phyloP scores from a whole-genome alignment of 1,140 invertebrate species.

The Stenopsyche tienmushanensis region DNA sequence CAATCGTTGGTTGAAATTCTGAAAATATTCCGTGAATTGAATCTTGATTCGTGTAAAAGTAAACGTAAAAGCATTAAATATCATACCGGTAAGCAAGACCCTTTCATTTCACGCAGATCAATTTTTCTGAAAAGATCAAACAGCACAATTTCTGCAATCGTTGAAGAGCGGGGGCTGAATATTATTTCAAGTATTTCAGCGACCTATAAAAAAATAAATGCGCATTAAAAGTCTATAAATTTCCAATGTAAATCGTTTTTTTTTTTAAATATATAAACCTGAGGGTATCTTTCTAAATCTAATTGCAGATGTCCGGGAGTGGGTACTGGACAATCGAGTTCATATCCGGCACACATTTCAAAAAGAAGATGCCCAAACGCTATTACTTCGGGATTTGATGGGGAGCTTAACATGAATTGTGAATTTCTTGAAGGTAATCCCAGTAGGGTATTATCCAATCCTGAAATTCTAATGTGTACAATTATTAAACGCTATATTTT shows the following conservation, averaged over 20 bases:
- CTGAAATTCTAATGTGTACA: slow-evolving; percentile 64
- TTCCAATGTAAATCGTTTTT: no score
- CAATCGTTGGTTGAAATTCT: slow-evolving; percentile 55
- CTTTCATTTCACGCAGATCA: slow-evolving; percentile 81
- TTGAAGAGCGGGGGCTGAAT: slow-evolving; percentile 72
- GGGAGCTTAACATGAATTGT: slow-evolving; percentile 39
- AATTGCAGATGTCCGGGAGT: slow-evolving; percentile 67
- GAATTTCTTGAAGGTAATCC: slow-evolving; percentile 66
- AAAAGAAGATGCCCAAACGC: slow-evolving; percentile 83
- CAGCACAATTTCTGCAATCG: slow-evolving; percentile 74
- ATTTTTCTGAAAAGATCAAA: slow-evolving; percentile 85
- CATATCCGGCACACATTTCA: slow-evolving; percentile 87
- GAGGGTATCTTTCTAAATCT: slow-evolving; percentile 73
- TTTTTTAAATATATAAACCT: no score
- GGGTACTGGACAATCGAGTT: slow-evolving; percentile 72
- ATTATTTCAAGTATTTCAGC: slow-evolving; percentile 78
- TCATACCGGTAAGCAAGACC: slow-evolving; percentile 60
- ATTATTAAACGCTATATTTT: background rate
- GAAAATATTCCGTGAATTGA: slow-evolving; percentile 11
- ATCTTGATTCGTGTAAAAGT: background rate
- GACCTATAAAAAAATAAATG: slow-evolving; percentile 56
- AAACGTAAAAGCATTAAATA: slow-evolving; percentile 20
- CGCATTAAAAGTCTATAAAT: background rate
- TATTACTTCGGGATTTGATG: slow-evolving; percentile 67
- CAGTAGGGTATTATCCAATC: slow-evolving; percentile 82